Base-by-base conservation (phyloP, 2,113 vertebrate species). In the Polypterus senegalus region DNA sequence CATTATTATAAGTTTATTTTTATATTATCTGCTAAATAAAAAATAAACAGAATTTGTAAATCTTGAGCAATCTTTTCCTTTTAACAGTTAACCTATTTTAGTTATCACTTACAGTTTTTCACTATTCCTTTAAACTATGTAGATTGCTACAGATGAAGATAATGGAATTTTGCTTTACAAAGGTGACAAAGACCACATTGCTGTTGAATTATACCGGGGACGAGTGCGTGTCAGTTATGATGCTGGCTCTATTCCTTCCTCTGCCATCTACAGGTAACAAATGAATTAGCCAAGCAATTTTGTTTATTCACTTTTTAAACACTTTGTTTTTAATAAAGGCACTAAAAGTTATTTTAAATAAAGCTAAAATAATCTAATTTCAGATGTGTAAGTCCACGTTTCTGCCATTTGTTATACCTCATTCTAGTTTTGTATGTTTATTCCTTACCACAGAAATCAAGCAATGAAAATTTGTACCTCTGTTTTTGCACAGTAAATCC, bases 81-180 rank as follows among this genome's bases (percentile, higher is more conserved):
- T 53, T 53, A 53, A 53, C 7, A 53, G 7, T 10, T 8, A 7
- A 53, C 10, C 7, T 7, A 53, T 53, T 53, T 53, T 53, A 10
- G 51, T 8, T 8, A 53, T 8, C 10, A 8, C 51, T 53, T 53
- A 53, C 7, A 53, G 2, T 53, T 63, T 64, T 69, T 27, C 61
- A 59, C 58, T 70, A 73, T 3, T 64, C 60, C 75, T 76, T 66
- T 69, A 48, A 6, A 43, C 46, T 68, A 61, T 62, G 54, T 73
- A 99, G 96, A 91, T 99, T 51, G 93, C 96, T 48, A 99, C 96
- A 9, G 92, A 97, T 64, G 94, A 98, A 76, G 96, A 99, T 78
- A 98, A 88, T 7, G 96, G 96, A 0, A 88, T 99, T 66, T 77
- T 99, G 69, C 77, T 99, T 65, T 99, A 98, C 63, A 98, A 97